These are phyloP conservation scores for Chaetura pelagica DNA, from an alignment of 2,113 vertebrate genomes.

Conservation along the genomic window DNA sequence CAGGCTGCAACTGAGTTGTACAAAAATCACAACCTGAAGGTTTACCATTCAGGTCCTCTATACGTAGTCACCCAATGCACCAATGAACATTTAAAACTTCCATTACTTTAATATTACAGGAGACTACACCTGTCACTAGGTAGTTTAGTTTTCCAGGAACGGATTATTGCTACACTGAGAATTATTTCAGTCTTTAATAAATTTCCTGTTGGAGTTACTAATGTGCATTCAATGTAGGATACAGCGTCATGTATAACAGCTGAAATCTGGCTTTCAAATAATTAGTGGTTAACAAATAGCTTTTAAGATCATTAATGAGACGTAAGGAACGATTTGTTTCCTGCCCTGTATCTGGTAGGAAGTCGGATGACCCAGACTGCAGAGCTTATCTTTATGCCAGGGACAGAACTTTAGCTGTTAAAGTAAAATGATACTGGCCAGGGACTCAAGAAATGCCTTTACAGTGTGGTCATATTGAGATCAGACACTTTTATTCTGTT, in stretches of 20 bases:
- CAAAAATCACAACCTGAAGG: background rate
- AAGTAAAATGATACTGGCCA: background rate
- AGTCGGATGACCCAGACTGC: background rate
- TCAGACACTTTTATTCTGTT: background rate
- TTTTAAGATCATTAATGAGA: background rate
- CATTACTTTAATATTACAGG: background rate
- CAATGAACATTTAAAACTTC: background rate
- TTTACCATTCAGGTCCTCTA: background rate
- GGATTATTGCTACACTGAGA: background rate
- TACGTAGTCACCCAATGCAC: background rate
- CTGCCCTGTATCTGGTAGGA: background rate
- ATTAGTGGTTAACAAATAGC: background rate
- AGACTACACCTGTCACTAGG: background rate
- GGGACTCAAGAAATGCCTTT: background rate
- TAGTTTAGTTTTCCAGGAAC: background rate
- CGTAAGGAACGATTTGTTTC: background rate
- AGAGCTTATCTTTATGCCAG: background rate
- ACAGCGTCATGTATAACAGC: background rate
- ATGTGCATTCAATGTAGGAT: background rate
- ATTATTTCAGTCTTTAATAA: background rate
- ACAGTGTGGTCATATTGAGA: background rate
- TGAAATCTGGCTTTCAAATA: conserved; percentile 10
- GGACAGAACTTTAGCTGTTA: background rate
- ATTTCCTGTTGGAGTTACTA: background rate
- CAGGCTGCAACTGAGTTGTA: background rate